Base-by-base conservation (phyloP, 2,797 vertebrate species). In the Oryzias sinensis region DNA sequence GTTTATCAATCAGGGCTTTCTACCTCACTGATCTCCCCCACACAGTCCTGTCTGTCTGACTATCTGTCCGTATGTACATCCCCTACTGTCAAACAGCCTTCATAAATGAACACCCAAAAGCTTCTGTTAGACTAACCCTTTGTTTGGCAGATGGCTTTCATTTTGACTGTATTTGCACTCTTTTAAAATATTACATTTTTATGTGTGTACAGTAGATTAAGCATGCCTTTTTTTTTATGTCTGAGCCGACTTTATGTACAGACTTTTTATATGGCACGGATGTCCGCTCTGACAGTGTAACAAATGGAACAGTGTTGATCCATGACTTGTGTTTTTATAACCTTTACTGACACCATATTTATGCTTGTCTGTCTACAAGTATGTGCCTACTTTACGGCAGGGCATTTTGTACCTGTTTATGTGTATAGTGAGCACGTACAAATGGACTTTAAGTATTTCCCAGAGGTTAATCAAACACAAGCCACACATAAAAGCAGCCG, bases 1-100 rank as follows among this genome's bases (percentile, higher is more conserved):
- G 94, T 96, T 96, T 94, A 97, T 96, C 96, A 95, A 96, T 96
- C 95, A 95, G 93, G 89, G 85, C 80, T 84, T 81, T 87, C 88
- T 87, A 89, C 64, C 91, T 91, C 89, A 89, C 90, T 92, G 90
- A 91, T 91, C 87, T 79, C 88, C 88, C 90, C 88, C 87, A 86
- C 92, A 93, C 90, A 90, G 84, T 84, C 85, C 88, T 92, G 87
- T 90, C 85, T 92, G 89, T 87, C 84, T 87, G 87, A 81, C 53
- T 87, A 65, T 65, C 62, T 82, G 80, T 77, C 70, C 82, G 62
- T 59, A 59, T 62, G 60, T 77, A 70, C 68, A 70, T 74, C 62
- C 74, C 50, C 48, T 22, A 47, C 74, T 55, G 67, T 67, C 65
- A 70, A 65, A 62, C 65, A 59, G 52, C 53, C 53, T 74, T 63